These are phyloP conservation scores for Eupithecia tripunctaria DNA, from an alignment of 2,888 invertebrate species.

Conservation along the genomic window DNA sequence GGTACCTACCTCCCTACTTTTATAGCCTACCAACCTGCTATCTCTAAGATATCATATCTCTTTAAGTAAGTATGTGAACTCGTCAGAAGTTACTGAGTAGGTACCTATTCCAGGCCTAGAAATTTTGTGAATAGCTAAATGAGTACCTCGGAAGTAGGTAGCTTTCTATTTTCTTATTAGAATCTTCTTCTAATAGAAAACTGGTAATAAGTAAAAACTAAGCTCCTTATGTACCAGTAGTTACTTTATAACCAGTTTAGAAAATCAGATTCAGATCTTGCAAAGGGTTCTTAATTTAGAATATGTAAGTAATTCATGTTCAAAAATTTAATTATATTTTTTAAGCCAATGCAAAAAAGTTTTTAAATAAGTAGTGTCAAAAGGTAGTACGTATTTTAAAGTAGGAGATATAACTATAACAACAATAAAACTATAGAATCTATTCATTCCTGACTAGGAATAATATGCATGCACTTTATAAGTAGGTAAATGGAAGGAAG, in stretches of 20 bases:
- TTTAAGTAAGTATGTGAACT: neutral
- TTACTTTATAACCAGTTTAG: neutral
- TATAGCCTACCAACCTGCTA: neutral
- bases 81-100: neutral
- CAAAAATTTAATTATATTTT: no score
- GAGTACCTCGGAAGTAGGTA: neutral
- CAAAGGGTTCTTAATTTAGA: neutral
- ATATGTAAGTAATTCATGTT: no score
- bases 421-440: neutral
- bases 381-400: no score
- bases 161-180: neutral
- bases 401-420: neutral
- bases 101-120: neutral
- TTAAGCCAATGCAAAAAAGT: no score
- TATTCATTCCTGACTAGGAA: neutral
- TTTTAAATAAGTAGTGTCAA: no score
- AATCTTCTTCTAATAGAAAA: constrained; percentile 3
- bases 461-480: neutral
- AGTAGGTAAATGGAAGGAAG: neutral
- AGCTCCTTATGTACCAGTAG: neutral
- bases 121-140: neutral
- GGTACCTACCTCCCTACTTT: neutral
- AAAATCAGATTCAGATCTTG: neutral
- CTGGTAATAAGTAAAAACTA: neutral
- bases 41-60: constrained; percentile 8